Evolutionary conservation across 2,113 vertebrate species (phyloP), one percentile per base, ranked within the genome.

Genomic region (Cephalopholis sonnerati): DNA sequence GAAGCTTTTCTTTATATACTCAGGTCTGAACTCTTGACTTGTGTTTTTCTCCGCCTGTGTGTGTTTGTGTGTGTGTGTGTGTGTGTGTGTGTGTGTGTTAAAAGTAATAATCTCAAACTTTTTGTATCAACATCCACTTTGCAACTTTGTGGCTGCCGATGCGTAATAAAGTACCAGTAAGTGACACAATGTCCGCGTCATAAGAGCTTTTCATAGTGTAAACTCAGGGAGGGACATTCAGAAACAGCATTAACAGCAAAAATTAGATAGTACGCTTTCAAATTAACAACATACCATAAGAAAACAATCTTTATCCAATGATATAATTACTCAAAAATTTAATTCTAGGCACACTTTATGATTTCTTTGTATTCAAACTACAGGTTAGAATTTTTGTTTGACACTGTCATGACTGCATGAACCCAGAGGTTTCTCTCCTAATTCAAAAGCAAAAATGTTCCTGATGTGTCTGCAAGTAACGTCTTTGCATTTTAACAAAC

Each of bases 1-100:
- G 63, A 80, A 84, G 27, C 24, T 20, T 86, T 79, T 83, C 15
- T 32, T 71, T 32, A 55, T 88, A 24, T 66, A 51, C 29, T 77
- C 66, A 44, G 29, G 66, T 50, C 65, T 86, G 44, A 69, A 57
- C 54, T 73, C 63, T 57, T 44, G 44, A 1, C 22, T 84, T 32
- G n/a, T 77, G 20, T 83, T 79, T 61, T 46, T 53, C 53, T 72
- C 29, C 48, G 3, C 63, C 2, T 67, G 25, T 79, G 29, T 67
- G 13, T 48, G 6, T 41, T 15, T 48, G 17, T 62, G 7, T 36
- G 7, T 36, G 5, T 25, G 7, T 36, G 7, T 36, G 5, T 25
- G 7, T 36, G 7, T 36, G 5, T 25, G 7, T 36, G 7, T 36
- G 5, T 22, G 7, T 36, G 7, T 25, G 5, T 25, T 84, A 61